Base-by-base conservation (phyloP, 2,113 vertebrate genomes). In the Dolichotis patagonum region DNA sequence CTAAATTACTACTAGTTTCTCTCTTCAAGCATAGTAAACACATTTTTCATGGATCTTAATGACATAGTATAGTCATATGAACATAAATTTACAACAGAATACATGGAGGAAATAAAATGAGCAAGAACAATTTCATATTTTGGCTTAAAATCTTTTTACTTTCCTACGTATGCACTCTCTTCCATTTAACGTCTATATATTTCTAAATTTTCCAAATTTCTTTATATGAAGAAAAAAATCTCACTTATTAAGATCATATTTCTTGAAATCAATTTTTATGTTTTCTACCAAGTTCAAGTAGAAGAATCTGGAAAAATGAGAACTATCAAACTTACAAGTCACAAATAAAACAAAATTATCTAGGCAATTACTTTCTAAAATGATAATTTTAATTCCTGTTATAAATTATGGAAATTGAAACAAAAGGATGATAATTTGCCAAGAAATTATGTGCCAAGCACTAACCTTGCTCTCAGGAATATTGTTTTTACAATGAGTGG, bases 161-260 rank as follows among this genome's bases (percentile, higher is more conserved):
- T 35, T 78, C 49, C n/a, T 46, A 87, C 6, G 82, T 94, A 85
- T 12, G 63, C 2, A 82, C 8, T 8, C 24, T 62, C 9, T 90
- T 41, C 35, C 17, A 46, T 17, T 38, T 16, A 91, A 88, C 32
- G 63, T 92, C 77, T 10, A 71, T 58, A 16, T 17, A 43, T 58
- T 49, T 94, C n/a, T 65, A 87, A 83, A 78, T 90, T 90, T 56
- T 24, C 14, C 10, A 90, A 43, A 7, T 81, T 87, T 12, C 3
- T 22, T 89, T 90, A 46, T 17, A 35, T 28, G 8, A 43, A 56
- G 26, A 41, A 71, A 89, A 52, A 22, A 38, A 28, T 22, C 3
- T n/a, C 60, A 82, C n/a, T 88, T 96, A 84, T 95, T 82, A 91
- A 96, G 88, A 88, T 95, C 54, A 86, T 73, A 83, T 88, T 90